Conservation (phyloP, 2,113 vertebrate genomes). For the Uria lomvia region DNA sequence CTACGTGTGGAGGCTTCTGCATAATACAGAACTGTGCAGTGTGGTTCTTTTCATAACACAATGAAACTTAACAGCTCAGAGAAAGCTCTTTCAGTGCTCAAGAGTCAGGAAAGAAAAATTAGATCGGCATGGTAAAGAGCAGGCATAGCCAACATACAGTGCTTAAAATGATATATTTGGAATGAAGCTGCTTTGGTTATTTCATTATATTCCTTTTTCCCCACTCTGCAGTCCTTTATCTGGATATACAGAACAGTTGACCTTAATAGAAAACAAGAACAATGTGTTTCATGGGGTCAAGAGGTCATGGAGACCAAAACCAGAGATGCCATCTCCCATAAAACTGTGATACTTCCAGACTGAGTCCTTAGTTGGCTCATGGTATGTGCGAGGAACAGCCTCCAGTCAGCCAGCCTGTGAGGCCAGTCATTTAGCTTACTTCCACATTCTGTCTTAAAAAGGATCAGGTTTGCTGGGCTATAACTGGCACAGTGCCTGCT, state of each 20-base stretch:
- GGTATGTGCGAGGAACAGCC: neutral
- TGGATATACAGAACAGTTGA: neutral
- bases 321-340: neutral
- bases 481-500: neutral
- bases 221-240: neutral
- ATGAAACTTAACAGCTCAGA: neutral
- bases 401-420: neutral
- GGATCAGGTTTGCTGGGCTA: neutral
- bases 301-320: neutral
- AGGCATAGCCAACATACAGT: neutral
- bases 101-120: neutral
- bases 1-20: neutral
- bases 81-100: neutral
- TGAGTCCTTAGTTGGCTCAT: neutral
- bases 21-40: neutral
- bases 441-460: neutral
- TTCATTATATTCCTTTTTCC: neutral
- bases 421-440: neutral
- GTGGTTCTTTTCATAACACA: neutral
- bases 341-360: neutral
- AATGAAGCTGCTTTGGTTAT: neutral
- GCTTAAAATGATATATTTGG: neutral
- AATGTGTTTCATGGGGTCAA: neutral
- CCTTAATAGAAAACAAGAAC: neutral
- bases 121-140: neutral